These are phyloP conservation scores for Crambe crambe DNA, from an alignment of 37 sponge, comb jelly and placozoan genomes.

Conservation along the genomic window DNA sequence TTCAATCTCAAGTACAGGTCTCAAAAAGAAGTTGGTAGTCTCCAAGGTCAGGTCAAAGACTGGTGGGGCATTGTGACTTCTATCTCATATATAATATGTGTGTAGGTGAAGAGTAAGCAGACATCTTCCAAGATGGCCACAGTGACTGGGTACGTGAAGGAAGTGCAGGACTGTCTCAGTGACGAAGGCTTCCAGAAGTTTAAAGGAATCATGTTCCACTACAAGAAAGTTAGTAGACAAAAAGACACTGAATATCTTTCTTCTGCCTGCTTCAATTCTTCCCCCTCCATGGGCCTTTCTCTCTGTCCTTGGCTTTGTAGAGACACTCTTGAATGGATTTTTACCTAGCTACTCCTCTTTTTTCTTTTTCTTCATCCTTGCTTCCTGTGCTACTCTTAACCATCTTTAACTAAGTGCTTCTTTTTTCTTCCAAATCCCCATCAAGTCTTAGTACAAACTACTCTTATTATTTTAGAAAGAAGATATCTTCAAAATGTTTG, in stretches of 20 bases:
- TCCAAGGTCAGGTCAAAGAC: not conserved
- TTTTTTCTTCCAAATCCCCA: no score
- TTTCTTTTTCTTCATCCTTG: not conserved
- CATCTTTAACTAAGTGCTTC: no score
- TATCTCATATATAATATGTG: no score
- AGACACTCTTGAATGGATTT: no score
- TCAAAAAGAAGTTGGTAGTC: not conserved
- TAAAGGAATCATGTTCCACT: conserved; percentile 30
- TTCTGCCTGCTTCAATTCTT: not conserved
- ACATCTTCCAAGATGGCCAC: conserved; percentile 1
- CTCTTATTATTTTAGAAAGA: conserved; percentile 27
- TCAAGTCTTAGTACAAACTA: no score
- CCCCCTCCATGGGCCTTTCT: not conserved
- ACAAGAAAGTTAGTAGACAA: conserved; percentile 43
- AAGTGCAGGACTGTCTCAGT: conserved; percentile 49
- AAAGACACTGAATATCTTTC: not conserved
- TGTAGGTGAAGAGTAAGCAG: conserved; percentile 16
- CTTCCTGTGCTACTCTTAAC: not conserved
- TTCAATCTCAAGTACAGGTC: not conserved
- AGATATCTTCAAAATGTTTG: conserved; percentile 36
- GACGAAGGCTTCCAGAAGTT: conserved; percentile 38
- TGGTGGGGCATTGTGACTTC: no score
- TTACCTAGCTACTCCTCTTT: no score
- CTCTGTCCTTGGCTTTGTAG: no score
- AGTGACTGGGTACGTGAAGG: conserved; percentile 34